Base-by-base conservation (phyloP, 2,888 invertebrate species). In the Ditula angustiorana region DNA sequence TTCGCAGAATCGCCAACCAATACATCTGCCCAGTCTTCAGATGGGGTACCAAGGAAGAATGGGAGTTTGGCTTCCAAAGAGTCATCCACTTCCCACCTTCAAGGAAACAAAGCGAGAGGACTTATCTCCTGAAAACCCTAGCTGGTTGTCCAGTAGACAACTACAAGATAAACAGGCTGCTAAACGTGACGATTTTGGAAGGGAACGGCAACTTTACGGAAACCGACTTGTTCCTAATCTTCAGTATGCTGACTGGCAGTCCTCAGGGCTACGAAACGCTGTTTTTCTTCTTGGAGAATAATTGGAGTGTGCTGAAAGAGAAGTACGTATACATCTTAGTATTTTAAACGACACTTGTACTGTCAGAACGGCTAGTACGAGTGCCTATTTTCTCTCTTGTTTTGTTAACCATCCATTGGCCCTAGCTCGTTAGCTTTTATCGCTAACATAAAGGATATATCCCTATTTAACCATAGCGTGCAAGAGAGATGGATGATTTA, bases 11-110 rank as follows among this genome's bases (percentile, higher is more conserved):
- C 53, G 94, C 96, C 16, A 96, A 96, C 82, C 95, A 95, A 77
- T 96, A 94, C 82, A 94, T 97, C 68, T 97, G 97, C 68, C 96
- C 97, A 0, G 96, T 97, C 0, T 97, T 97, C 83, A 95, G 95
- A 85, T 97, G 96, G 95, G 97, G 97, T 0, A 95, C 95, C 0
- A 93, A 94, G 72, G 95, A 96, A 47, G 97, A 97, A 82, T 97
- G 97, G 97, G 95, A 96, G 69, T 97, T 97, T 73, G 97, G 96
- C 33, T 90, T 97, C 0, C 94, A 96, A 69, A 93, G 96, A 8
- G 95, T 97, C 0, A 95, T 96, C 55, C 94, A 96, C 75, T 97
- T 97, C 85, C 96, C 97, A 0, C 86, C 94, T 1, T 93, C 94
- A 0, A 92, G 96, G 52, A 95, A 95, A 72, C 95, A 95, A 75